These are phyloP conservation scores for Theocolax elegans DNA, from an alignment of 1,140 invertebrate species.

Conservation along the genomic window DNA sequence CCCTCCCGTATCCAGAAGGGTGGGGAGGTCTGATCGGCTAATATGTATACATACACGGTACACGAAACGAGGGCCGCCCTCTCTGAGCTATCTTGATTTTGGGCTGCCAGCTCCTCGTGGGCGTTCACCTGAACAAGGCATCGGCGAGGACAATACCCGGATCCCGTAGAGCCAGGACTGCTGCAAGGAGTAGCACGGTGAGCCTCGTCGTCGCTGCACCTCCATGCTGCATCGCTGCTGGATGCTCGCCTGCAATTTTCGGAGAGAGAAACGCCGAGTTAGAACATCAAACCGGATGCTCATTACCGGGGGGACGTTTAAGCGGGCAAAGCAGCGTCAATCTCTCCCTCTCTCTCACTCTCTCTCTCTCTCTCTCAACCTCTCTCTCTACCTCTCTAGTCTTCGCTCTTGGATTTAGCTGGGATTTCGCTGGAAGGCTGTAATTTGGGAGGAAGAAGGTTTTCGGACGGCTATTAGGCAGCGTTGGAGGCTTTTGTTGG, in stretches of 20 bases:
- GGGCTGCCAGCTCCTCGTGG: too few species aligned
- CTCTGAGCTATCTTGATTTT: too few species aligned
- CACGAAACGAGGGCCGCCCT: not conserved
- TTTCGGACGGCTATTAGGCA: not conserved
- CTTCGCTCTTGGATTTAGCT: not conserved
- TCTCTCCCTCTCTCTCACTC: not conserved
- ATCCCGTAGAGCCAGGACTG: too few species aligned
- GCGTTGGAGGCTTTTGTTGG: not conserved
- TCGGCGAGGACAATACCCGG: not conserved
- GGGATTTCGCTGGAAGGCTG: slow-evolving; percentile 9
- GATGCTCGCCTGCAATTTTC: slow-evolving; percentile 77
- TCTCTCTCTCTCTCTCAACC: not conserved
- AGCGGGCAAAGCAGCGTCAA: not conserved
- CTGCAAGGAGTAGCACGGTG: slow-evolving; percentile 30
- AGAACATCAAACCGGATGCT: slow-evolving; percentile 19
- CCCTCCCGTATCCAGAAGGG: too few species aligned
- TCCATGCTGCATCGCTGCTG: slow-evolving; percentile 81
- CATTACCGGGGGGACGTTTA: slow-evolving; percentile 21
- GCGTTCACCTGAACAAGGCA: slow-evolving; percentile 45
- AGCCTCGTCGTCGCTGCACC: slow-evolving; percentile 41
- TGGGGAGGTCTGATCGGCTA: too few species aligned
- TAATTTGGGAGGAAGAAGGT: slow-evolving; percentile 1
- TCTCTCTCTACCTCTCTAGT: not conserved
- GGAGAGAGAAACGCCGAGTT: not conserved
- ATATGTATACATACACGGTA: not conserved